These are phyloP conservation scores for Watsonalla binaria DNA, from an alignment of 2,888 invertebrate genomes.

Conservation along the genomic window DNA sequence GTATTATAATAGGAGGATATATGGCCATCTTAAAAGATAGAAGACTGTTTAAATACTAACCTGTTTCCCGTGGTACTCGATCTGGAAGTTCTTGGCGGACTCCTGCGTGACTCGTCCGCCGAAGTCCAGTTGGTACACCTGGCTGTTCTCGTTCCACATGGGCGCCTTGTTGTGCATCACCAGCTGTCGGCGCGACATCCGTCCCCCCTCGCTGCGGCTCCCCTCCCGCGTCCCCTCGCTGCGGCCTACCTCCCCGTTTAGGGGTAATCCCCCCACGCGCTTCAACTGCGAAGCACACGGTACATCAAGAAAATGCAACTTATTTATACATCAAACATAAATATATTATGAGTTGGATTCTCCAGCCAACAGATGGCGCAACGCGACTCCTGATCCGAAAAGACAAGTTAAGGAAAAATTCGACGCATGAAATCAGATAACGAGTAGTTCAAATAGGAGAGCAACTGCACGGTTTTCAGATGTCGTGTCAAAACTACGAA, in stretches of 20 bases:
- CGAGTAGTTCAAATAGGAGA: no score
- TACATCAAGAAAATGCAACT: background rate
- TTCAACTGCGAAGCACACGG: conserved; percentile 79
- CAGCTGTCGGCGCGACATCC: conserved; percentile 83
- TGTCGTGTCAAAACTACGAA: no score
- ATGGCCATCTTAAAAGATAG: no score
- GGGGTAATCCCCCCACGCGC: conserved; percentile 67
- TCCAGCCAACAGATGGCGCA: no score
- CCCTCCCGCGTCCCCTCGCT: conserved; percentile 51
- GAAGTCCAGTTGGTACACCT: conserved; percentile 99
- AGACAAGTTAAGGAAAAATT: no score
- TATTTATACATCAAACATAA: conserved; percentile 1
- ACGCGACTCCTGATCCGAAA: no score
- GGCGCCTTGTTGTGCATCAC: conserved; percentile 98
- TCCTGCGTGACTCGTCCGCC: conserved; percentile 99
- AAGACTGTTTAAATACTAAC: conserved; percentile 61
- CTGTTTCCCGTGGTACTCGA: conserved; percentile 97
- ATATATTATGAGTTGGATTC: no score
- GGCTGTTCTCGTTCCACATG: conserved; percentile 99
- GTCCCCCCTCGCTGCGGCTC: conserved; percentile 10
- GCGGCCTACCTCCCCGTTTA: conserved; percentile 10
- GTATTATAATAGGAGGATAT: no score
- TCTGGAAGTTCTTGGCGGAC: conserved; percentile 99
- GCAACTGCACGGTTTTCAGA: no score
- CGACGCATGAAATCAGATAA: no score